These are phyloP conservation scores for Periophthalmus modestus DNA, from an alignment of 2,113 vertebrate genomes.

Conservation along the genomic window DNA sequence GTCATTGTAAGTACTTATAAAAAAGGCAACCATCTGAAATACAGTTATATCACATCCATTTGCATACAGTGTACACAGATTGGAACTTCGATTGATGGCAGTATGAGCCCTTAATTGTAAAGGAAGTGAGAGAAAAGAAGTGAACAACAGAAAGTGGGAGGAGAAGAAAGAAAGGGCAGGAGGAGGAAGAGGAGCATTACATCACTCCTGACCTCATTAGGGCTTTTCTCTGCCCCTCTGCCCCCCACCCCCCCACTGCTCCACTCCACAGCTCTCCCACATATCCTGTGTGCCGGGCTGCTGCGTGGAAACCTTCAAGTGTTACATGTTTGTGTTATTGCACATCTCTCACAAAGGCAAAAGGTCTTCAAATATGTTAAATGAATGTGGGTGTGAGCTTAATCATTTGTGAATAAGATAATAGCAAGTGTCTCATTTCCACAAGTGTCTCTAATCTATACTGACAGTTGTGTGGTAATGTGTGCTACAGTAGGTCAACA, in stretches of 20 bases:
- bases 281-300: slow-evolving; percentile 39
- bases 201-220: slow-evolving; percentile 82
- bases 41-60: slow-evolving; percentile 28
- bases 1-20: not conserved
- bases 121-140: slow-evolving; percentile 51
- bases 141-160: slow-evolving; percentile 61
- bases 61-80: slow-evolving; percentile 29
- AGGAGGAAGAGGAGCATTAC: slow-evolving; percentile 73
- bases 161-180: slow-evolving; percentile 56
- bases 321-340: not conserved
- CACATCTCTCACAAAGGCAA: not conserved
- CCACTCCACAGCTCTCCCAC: slow-evolving; percentile 45
- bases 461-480: slow-evolving; percentile 11
- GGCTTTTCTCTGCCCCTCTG: slow-evolving; percentile 63
- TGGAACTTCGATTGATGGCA: slow-evolving; percentile 55
- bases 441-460: not conserved
- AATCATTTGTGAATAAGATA: slow-evolving; percentile 15
- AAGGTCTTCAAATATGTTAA: not conserved
- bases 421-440: not conserved
- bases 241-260: slow-evolving; percentile 33
- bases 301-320: slow-evolving; percentile 7
- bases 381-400: not conserved
- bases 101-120: slow-evolving; percentile 65
- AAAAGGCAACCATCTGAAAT: no score
- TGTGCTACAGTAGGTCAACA: slow-evolving; percentile 21